These are phyloP conservation scores for Chelon auratus DNA, from an alignment of 2,797 vertebrate species.

Conservation along the genomic window DNA sequence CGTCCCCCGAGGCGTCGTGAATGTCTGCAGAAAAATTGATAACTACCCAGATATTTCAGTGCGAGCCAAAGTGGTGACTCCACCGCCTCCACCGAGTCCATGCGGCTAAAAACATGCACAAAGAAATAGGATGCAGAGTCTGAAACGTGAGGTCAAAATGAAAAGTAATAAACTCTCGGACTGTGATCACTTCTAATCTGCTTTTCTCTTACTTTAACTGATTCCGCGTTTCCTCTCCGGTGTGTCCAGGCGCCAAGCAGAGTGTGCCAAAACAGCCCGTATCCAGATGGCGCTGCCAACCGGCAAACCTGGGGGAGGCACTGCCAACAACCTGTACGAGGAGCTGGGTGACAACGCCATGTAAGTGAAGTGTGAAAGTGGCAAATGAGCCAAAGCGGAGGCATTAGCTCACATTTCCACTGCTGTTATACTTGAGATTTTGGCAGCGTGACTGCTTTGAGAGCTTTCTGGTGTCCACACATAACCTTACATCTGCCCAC, in stretches of 20 bases:
- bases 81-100: too few relatives aligned
- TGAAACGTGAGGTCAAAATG: neutral
- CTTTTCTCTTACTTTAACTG: conserved; percentile 17
- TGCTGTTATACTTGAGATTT: conserved; percentile 36
- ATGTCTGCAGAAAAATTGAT: neutral
- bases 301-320: conserved; percentile 87
- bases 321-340: conserved; percentile 94
- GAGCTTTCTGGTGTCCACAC: conserved; percentile 26
- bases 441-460: conserved; percentile 20
- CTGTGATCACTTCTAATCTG: neutral
- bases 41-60: neutral
- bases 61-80: neutral
- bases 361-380: conserved; percentile 87
- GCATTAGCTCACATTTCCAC: conserved; percentile 39
- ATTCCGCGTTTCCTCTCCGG: conserved; percentile 29
- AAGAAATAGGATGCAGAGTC: neutral
- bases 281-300: conserved; percentile 95
- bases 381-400: conserved; percentile 46
- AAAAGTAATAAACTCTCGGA: neutral
- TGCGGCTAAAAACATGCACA: neutral
- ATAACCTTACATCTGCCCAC: conserved; percentile 2
- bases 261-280: conserved; percentile 96
- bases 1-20: neutral
- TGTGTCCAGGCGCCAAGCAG: conserved; percentile 91
- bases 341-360: conserved; percentile 95